A percentile compares a stretch with the other conserved stretches of the same genome.
phyloP scores from a whole-genome alignment of 2,113 vertebrate genomes.

The Microcebus jonahi region DNA sequence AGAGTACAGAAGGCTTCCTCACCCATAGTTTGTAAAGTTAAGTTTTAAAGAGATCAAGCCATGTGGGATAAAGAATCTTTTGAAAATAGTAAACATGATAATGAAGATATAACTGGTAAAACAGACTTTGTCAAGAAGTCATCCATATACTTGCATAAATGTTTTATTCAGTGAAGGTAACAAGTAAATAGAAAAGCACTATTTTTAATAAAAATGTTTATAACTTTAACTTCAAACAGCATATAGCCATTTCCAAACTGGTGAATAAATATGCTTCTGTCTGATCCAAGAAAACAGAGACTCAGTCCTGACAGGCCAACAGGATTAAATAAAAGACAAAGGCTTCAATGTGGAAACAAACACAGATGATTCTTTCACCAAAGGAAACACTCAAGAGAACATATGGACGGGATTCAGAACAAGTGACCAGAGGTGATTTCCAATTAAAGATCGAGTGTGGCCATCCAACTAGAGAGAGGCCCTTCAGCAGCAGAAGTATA shows the following conservation, averaged over 20 bases:
- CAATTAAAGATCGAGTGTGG: not conserved
- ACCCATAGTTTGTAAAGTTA: not conserved
- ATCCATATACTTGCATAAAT: not conserved
- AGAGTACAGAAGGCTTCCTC: not conserved
- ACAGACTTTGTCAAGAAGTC: not conserved
- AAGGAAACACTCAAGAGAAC: not conserved
- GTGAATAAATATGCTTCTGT: not conserved
- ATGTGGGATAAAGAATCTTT: not conserved
- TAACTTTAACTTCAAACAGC: not conserved
- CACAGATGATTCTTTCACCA: not conserved
- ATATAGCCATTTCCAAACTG: not conserved
- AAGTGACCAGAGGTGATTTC: not conserved
- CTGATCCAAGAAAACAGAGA: not conserved
- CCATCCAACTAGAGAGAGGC: not conserved
- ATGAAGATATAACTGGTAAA: not conserved
- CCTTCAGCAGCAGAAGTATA: not conserved
- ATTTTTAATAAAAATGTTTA: not conserved
- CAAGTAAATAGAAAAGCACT: not conserved
- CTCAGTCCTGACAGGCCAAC: not conserved
- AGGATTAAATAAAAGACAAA: not conserved
- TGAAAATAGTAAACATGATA: not conserved
- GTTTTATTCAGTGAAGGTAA: not conserved
- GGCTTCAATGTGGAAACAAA: not conserved
- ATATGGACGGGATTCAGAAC: not conserved
- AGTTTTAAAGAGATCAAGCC: not conserved